Base-by-base conservation (phyloP, 2,888 invertebrate species). In the Micoletzkya japonica region DNA sequence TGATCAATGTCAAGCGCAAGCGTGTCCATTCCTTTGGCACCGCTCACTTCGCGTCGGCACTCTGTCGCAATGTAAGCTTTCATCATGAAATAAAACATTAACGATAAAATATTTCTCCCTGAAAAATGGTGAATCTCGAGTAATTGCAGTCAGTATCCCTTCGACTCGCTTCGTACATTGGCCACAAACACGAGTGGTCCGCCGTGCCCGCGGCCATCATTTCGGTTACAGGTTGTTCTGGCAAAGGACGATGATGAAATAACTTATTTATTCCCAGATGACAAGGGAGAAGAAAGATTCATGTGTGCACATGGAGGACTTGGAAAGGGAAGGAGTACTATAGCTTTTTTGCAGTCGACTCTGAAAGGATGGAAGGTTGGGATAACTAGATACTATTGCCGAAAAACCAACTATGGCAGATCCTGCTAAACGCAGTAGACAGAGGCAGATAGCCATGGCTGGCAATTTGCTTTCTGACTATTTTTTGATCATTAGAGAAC, bases 151-250 rank as follows among this genome's bases (percentile, higher is more conserved):
- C 64, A 32, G 36, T 66, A 30, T 66, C 37, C 20, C 64, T 66
- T 26, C 64, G 64, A 34, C 28, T 66, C 17, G 64, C 37, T 30
- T 36, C 64, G 26, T 52, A 32, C 24, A 28, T 52, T n/a, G 54
- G 52, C 39, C 52, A 54, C 4, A 54, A 66, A 32, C 36, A 20
- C 36, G 64, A 44, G 54, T 54, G 52, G 64, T 44, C 36, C 3
- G 64, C 64, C 20, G 64, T 54, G 28, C 37, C 37, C 20, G 64
- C 64, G n/a, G 52, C 64, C n/a, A 66, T 66, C 32, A 66, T 66
- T 30, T 26, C 54, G 54, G 54, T 66, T 28, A 37, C 54, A 30
- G 54, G 64, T 66, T 20, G 3, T 20, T 14, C 17, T 66, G 37
- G 37, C 39, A 30, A 10, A 14, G 44, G 44, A 44, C 44, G 10